phyloP scores from a whole-genome alignment of 2,113 vertebrate species.

The Mustela lutreola region DNA sequence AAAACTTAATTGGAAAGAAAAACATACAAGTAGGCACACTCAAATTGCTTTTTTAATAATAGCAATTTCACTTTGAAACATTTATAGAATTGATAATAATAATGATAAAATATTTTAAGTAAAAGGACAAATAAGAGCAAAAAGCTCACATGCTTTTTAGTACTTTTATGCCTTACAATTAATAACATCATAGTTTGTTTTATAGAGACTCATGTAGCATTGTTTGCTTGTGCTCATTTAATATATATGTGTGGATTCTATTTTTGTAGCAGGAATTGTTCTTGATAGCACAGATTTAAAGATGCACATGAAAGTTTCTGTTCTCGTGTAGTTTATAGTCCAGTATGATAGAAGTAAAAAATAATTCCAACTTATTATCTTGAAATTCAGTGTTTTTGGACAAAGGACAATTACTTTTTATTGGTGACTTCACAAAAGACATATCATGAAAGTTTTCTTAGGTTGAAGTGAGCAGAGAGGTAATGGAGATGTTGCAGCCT shows the following conservation, averaged over 20 bases:
- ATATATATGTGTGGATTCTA: not conserved
- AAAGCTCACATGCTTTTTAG: not conserved
- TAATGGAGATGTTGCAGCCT: not conserved
- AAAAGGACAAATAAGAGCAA: not conserved
- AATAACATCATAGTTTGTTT: not conserved
- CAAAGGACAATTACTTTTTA: not conserved
- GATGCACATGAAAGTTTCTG: not conserved
- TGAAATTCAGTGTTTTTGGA: not conserved
- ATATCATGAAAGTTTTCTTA: not conserved
- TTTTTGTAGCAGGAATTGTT: not conserved
- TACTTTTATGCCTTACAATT: not conserved
- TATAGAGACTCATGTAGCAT: not conserved
- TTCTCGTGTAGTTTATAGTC: not conserved
- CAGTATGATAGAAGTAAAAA: not conserved
- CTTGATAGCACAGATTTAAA: not conserved
- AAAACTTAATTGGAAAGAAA: not conserved
- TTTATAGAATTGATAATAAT: not conserved
- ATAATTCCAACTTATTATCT: not conserved
- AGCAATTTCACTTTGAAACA: not conserved
- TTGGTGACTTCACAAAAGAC: not conserved
- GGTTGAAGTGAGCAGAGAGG: not conserved
- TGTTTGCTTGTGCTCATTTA: not conserved
- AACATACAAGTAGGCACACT: not conserved
- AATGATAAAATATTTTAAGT: not conserved
- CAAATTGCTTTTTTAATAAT: not conserved